Evolutionary conservation across 2,888 invertebrate genomes (phyloP), one percentile per base, ranked within the genome.

Genomic region (Agrochola macilenta): DNA sequence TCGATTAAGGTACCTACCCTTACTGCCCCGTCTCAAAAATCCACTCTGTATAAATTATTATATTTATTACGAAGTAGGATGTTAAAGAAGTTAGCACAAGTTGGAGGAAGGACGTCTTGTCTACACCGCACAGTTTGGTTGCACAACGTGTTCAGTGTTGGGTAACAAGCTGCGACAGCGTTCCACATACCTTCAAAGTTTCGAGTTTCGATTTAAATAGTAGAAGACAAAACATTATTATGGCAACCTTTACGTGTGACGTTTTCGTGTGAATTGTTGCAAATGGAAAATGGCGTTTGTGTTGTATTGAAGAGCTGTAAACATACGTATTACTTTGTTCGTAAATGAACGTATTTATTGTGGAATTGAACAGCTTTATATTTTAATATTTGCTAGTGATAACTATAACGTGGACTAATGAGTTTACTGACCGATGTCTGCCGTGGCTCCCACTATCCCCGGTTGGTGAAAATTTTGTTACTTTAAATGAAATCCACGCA

Each of bases 371-470:
- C 80, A 78, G 77, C 65, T 74, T 77, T 86, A 76, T 86, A 88
- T 89, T 92, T 83, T 89, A 91, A 85, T 84, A 89, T 89, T 90
- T 87, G 79, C 74, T 90, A 92, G 94, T 93, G 93, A 90, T 90
- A 93, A 88, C 65, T 91, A 91, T 90, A 95, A 92, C 91, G 95
- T 94, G 94, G 91, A 95, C 96, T 95, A 91, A 96, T 96, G 96
- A 96, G 94, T 96, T 95, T 96, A 93, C 93, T 95, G 96, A 96
- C 96, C 93, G 96, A 96, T 96, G 96, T 96, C 96, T 96, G 95
- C 96, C 96, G 94, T 96, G 95, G 96, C 96, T 94, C 96, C 96
- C 93, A 96, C 93, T 95, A 96, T 96, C 94, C 95, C 96, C 96
- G 96, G 96, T 96, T 93, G 85, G 96, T 95, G 89, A 87, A 82